Evolutionary conservation across 2,888 invertebrate species (phyloP), one percentile per base, ranked within the genome.

Genomic region (Campoplex nolae): DNA sequence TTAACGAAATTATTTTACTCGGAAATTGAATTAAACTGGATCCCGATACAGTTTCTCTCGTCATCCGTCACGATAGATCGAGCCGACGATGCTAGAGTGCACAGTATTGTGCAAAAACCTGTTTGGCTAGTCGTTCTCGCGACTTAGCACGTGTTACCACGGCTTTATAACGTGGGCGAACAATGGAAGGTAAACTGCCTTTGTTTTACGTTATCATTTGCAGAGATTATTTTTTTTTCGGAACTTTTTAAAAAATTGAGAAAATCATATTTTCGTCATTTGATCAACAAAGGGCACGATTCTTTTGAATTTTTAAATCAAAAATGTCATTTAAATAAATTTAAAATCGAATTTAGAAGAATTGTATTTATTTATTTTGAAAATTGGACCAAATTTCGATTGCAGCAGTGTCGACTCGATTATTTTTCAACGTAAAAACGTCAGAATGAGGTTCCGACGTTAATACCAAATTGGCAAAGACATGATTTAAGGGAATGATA

Each of bases 31-130:
- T 74, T 9, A n/a, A 58, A 56, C 18, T 48, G 42, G 11, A 54
- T 73, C n/a, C 18, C 32, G 42, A 68, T 79, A 79, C 35, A 13
- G 56, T 54, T 38, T 78, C 78, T 38, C 70, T 84, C 81, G 77
- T 84, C 87, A 78, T 84, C 80, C 32, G 73, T 73, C 77, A 38
- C 42, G 58, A 83, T 80, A 77, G 42, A 32, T 65, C 58, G 87
- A 82, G 81, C 54, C 58, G 84, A 75, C 84, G 81, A 78, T 77
- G 81, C 23, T 42, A 13, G 23, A 23, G 7, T 38, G 42, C 51
- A 42, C 32, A 79, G 28, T 42, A 32, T 32, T n/a, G 54, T n/a
- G 35, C 6, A 67, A 48, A 67, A 42, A 32, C 48, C 32, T 32
- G 38, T 75, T 76, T 38, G 48, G 35, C 58, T 68, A 16, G 54